These are phyloP conservation scores for Uropetala carovei DNA, from an alignment of 2,888 invertebrate genomes.

Conservation along the genomic window DNA sequence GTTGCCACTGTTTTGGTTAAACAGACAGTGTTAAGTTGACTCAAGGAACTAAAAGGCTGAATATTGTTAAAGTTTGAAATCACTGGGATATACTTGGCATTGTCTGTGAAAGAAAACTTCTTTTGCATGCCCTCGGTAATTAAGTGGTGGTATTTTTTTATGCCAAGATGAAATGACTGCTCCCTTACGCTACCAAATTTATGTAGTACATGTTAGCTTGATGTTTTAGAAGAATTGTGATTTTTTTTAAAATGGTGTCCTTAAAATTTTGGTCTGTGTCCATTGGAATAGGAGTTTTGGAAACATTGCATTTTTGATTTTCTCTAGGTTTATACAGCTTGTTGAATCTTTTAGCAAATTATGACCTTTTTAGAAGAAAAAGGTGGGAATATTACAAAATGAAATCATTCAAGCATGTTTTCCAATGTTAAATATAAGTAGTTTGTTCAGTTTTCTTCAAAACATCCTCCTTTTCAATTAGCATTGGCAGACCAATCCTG, in stretches of 20 bases:
- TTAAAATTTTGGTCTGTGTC: conserved; percentile 18
- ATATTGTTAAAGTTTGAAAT: conserved; percentile 6
- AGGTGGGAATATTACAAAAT: conserved; percentile 40
- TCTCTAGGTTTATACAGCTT: background rate
- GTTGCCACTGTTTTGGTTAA: background rate
- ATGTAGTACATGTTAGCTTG: background rate
- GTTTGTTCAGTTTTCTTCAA: background rate
- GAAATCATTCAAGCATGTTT: background rate
- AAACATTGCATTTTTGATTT: background rate
- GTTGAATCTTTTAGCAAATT: conserved; percentile 14
- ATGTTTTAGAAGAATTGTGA: background rate
- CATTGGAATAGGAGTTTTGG: conserved; percentile 21
- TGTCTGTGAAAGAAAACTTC: background rate
- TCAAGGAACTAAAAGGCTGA: conserved; percentile 42
- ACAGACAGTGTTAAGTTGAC: conserved; percentile 23
- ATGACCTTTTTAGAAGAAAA: conserved; percentile 6
- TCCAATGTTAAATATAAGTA: background rate
- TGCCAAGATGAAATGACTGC: background rate
- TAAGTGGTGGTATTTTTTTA: background rate
- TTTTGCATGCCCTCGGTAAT: background rate
- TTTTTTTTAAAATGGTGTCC: background rate
- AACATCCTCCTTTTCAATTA: conserved; percentile 19
- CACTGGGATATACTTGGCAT: conserved; percentile 41
- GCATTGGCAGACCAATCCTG: conserved; percentile 42
- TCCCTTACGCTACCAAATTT: conserved; percentile 6